A percentile compares a stretch with the other conserved stretches of the same genome.
phyloP scores from a whole-genome alignment of 30 jellyfish, hydroid and myxozoan genomes.

The Hydra vulgaris region DNA sequence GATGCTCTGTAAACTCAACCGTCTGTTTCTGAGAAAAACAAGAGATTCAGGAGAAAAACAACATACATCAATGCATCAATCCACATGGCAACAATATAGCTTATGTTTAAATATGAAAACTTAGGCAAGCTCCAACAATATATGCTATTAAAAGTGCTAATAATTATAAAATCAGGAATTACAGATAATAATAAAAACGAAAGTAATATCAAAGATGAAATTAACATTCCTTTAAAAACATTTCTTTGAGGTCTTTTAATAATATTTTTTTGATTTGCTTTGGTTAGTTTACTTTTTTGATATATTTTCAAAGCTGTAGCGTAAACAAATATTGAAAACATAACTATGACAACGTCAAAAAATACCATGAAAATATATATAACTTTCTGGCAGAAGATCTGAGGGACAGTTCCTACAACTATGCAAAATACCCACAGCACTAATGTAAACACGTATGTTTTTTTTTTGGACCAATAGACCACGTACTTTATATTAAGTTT shows the following conservation, averaged over 20 bases:
- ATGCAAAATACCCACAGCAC: background rate
- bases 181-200: background rate
- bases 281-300: background rate
- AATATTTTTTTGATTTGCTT: no score
- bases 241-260: background rate
- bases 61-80: background rate
- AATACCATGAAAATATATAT: background rate
- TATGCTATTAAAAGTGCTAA: background rate
- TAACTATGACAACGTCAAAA: background rate
- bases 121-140: background rate
- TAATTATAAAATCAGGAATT: background rate
- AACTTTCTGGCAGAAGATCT: background rate
- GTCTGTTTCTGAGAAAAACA: background rate
- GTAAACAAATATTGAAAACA: background rate
- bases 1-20: no score
- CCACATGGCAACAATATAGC: background rate
- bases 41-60: background rate
- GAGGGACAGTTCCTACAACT: background rate
- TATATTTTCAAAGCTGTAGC: background rate
- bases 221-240: background rate
- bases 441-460: background rate
- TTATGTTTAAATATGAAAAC: background rate
- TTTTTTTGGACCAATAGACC: background rate
- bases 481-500: background rate
- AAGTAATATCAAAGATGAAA: background rate